A percentile compares a stretch with the other conserved stretches of the same genome.
phyloP scores from a whole-genome alignment of 92 coral and sea anemone species.

The Diadumene lineata region DNA sequence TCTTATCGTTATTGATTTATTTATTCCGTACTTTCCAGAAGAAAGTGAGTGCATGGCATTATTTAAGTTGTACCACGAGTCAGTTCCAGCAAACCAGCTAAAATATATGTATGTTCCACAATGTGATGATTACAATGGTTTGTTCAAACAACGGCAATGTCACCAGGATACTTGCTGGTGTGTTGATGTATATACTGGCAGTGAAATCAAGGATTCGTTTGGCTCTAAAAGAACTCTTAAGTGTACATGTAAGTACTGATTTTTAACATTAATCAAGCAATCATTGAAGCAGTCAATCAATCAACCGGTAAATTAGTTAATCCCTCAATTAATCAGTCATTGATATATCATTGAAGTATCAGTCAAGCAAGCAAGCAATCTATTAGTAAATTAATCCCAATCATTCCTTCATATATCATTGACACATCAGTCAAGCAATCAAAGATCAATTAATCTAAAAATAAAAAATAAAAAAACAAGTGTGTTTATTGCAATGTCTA shows the following conservation, averaged over 20 bases:
- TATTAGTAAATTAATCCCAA: too few relatives aligned
- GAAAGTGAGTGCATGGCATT: slow-evolving; percentile 6
- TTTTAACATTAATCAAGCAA: too few relatives aligned
- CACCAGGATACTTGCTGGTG: slow-evolving; percentile 58
- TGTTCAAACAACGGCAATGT: slow-evolving; percentile 59
- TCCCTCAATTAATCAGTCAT: too few relatives aligned
- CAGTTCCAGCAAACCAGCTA: neutral
- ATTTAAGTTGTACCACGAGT: neutral
- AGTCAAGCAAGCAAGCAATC: too few relatives aligned
- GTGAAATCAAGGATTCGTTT: slow-evolving; percentile 30
- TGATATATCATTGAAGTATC: too few relatives aligned
- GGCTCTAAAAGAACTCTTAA: slow-evolving; percentile 6
- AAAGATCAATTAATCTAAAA: too few relatives aligned
- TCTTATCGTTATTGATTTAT: neutral
- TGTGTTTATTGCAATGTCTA: too few relatives aligned
- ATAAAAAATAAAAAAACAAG: too few relatives aligned
- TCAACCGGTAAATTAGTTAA: too few relatives aligned
- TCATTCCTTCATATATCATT: too few relatives aligned
- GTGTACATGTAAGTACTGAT: slow-evolving; percentile 1
- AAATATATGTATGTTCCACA: slow-evolving; percentile 17
- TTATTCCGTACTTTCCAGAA: neutral
- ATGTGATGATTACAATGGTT: slow-evolving; percentile 54
- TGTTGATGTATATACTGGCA: slow-evolving; percentile 54
- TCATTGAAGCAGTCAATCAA: too few relatives aligned
- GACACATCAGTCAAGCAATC: too few relatives aligned